Evolutionary conservation across 2,888 invertebrate species (phyloP), one percentile per base, ranked within the genome.

Genomic region (Frankliniella intonsa): DNA sequence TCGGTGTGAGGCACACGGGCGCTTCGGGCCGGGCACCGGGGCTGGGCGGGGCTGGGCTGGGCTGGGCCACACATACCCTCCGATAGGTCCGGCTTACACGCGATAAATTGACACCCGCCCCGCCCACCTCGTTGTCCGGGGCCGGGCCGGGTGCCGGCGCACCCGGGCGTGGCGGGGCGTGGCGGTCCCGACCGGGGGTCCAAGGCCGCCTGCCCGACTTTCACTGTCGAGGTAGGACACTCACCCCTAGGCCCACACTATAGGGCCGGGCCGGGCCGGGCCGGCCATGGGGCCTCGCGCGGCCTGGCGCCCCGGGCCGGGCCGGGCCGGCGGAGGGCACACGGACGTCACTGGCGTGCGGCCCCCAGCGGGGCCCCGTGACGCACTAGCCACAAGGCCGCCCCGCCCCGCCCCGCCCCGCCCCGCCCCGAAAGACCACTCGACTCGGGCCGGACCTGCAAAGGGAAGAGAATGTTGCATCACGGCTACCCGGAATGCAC

Each of bases 211-310:
- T 7, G 62, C 62, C 62, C 62, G 14, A 62, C 62, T 62, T 62
- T 62, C 62, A 62, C 62, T 62, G 62, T n/a, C 62, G 62, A 62
- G 62, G 62, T 62, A 62, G 62, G 62, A 62, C 62, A 62, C 62
- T 62, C 62, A 62, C 62, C 62, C 62, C 62, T 62, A 17, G 62
- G 38, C 38, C 38, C 38, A 38, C 38, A 38, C 38, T 5, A 38
- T 19, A 62, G 62, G 62, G 62, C 62, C 14, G 55, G n/a, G n/a
- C n/a, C n/a, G 55, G 17, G 11, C 55, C 55, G 55, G 55, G 55
- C 55, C 55, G 55, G 14, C 14, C 55, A 17, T 55, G 55, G 2
- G 55, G 55, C 55, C 55, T 19, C 14, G 55, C 5, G 12, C 55
- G 55, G 55, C 55, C 55, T 12, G 14, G 55, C 55, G 55, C 14